phyloP scores from a whole-genome alignment of 1,140 invertebrate genomes.

The Formica exsecta region DNA sequence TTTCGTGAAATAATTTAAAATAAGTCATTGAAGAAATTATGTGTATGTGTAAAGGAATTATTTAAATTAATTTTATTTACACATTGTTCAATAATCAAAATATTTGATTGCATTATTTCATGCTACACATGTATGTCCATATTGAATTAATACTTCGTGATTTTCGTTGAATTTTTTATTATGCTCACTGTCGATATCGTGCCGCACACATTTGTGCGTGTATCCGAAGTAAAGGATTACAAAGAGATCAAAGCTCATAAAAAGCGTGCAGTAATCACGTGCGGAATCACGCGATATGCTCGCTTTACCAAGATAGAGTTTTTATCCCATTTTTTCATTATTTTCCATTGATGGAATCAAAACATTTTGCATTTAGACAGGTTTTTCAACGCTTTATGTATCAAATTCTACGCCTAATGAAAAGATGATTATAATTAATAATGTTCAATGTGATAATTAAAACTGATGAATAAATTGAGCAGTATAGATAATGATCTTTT shows the following conservation, averaged over 20 bases:
- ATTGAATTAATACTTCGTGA: background rate
- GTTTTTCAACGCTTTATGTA: slow-evolving; percentile 32
- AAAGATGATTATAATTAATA: background rate
- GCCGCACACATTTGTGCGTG: background rate
- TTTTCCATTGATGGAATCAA: slow-evolving; percentile 31
- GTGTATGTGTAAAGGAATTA: no score
- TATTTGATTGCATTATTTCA: no score
- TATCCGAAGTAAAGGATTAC: slow-evolving; percentile 1
- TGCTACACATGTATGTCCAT: no score
- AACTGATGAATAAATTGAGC: background rate
- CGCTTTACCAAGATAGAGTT: background rate
- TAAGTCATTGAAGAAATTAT: no score
- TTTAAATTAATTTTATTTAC: no score
- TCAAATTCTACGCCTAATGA: slow-evolving; percentile 1
- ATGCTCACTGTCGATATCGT: slow-evolving; percentile 11
- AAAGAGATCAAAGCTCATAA: slow-evolving; percentile 45
- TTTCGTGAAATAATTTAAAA: no score
- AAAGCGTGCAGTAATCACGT: slow-evolving; percentile 44
- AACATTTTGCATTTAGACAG: slow-evolving; percentile 26
- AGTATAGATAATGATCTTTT: background rate
- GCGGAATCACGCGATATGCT: slow-evolving; percentile 40
- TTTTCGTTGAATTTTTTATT: background rate
- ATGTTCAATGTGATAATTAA: background rate
- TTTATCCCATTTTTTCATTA: background rate
- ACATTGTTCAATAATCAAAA: background rate